These are phyloP conservation scores for Amorpha juglandis DNA, from an alignment of 2,888 invertebrate genomes.

Conservation along the genomic window DNA sequence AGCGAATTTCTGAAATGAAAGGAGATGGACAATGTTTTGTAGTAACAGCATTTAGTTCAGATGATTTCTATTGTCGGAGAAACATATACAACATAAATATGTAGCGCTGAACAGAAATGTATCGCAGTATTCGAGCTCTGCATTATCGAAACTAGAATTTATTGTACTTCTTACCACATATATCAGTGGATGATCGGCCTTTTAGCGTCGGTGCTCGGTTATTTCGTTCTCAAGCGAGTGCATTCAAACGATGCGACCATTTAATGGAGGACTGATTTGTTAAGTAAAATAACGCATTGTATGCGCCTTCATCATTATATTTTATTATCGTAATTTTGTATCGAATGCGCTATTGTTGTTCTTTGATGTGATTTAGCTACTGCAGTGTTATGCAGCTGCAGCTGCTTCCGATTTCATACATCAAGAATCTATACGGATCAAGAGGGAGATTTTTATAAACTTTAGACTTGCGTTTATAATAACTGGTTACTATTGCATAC, in stretches of 20 bases:
- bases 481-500: too few relatives aligned
- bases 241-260: conserved; percentile 29
- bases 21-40: too few relatives aligned
- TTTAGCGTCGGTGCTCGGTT: conserved; percentile 41
- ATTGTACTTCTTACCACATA: conserved; percentile 26
- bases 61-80: conserved; percentile 12
- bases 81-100: conserved; percentile 17
- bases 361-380: conserved; percentile 17
- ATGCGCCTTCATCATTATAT: conserved; percentile 26
- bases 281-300: conserved; percentile 43
- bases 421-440: background rate
- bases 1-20: too few relatives aligned
- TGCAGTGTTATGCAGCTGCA: background rate
- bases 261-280: conserved; percentile 57
- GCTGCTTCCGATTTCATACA: background rate
- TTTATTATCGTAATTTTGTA: conserved; percentile 22
- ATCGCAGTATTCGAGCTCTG: conserved; percentile 14
- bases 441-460: background rate
- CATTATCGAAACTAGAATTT: conserved; percentile 26
- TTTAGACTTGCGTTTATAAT: background rate
- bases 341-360: conserved; percentile 15
- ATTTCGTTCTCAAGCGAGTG: conserved; percentile 41
- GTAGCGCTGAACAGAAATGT: conserved; percentile 16
- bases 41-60: background rate
- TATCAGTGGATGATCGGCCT: conserved; percentile 33